Conservation (phyloP, 2,888 invertebrate species). For the Choreutis nemorana region DNA sequence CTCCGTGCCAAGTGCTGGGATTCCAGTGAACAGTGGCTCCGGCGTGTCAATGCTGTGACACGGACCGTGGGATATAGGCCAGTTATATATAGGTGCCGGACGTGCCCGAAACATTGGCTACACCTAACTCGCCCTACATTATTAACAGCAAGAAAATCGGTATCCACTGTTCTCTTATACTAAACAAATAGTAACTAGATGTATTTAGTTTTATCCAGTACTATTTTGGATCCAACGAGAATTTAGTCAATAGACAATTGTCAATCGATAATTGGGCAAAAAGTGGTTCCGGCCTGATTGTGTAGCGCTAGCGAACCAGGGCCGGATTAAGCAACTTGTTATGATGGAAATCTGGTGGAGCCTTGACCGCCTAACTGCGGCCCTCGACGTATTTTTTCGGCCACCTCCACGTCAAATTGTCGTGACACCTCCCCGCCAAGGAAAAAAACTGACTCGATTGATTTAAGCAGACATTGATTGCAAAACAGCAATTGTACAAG, state of each 20-base stretch:
- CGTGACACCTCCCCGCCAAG: conserved; percentile 8
- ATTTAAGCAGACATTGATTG: neutral
- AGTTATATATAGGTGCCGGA: conserved; percentile 32
- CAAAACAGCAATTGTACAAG: too few relatives aligned
- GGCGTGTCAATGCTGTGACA: conserved; percentile 27
- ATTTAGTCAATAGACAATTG: too few relatives aligned
- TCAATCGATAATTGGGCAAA: conserved; percentile 43
- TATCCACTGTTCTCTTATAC: too few relatives aligned
- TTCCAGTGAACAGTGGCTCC: conserved; percentile 28
- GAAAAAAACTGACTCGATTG: conserved; percentile 5
- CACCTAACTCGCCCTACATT: conserved; percentile 6
- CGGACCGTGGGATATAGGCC: conserved; percentile 45
- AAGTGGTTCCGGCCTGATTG: conserved; percentile 62
- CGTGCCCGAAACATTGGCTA: conserved; percentile 20
- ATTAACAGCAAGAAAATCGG: too few relatives aligned
- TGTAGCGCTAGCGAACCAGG: conserved; percentile 48
- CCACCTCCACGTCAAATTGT: conserved; percentile 6
- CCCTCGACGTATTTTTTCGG: conserved; percentile 39
- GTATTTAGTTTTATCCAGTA: too few relatives aligned
- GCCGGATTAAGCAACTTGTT: conserved; percentile 47
- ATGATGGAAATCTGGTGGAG: conserved; percentile 39
- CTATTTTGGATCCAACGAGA: too few relatives aligned
- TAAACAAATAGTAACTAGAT: too few relatives aligned
- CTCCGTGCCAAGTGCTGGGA: conserved; percentile 41
- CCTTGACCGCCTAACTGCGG: conserved; percentile 45